Conservation (phyloP, 2,888 invertebrate genomes). For the Cantharis lateralis region DNA sequence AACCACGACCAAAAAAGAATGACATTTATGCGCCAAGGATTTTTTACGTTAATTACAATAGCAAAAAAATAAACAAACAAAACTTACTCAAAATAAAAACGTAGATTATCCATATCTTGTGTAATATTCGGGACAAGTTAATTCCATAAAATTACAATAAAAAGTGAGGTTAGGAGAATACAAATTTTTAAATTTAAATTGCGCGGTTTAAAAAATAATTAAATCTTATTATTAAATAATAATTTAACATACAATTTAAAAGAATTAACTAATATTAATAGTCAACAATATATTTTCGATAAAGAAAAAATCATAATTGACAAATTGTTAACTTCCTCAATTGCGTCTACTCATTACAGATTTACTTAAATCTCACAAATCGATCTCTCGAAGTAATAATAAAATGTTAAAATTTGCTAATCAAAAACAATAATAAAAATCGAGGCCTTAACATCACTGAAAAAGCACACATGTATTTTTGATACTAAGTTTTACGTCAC, state of each 20-base stretch:
- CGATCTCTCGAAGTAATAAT: not conserved
- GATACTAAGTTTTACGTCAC: slow-evolving; percentile 8
- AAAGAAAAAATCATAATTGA: not conserved
- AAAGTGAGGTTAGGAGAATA: slow-evolving; percentile 3
- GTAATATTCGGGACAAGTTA: slow-evolving; percentile 8
- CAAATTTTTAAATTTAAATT: slow-evolving; percentile 1
- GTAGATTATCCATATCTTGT: slow-evolving; percentile 21
- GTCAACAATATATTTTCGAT: not conserved
- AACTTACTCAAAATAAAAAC: slow-evolving; percentile 22
- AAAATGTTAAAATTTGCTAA: not conserved
- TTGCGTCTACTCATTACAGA: not conserved
- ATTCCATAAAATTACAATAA: slow-evolving; percentile 21
- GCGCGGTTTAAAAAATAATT: not conserved
- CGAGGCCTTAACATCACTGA: slow-evolving; percentile 6
- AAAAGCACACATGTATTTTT: slow-evolving; percentile 6
- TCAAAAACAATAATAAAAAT: slow-evolving; percentile 13
- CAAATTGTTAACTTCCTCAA: not conserved
- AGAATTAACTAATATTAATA: not conserved
- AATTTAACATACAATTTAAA: not conserved
- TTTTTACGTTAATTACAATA: not conserved
- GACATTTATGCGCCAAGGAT: not conserved
- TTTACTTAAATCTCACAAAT: not conserved
- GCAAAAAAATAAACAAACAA: not conserved
- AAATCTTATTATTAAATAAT: not conserved
- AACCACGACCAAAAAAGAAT: not conserved